Evolutionary conservation across 1,140 invertebrate genomes (phyloP).

Genomic region (Cylas formicarius): DNA sequence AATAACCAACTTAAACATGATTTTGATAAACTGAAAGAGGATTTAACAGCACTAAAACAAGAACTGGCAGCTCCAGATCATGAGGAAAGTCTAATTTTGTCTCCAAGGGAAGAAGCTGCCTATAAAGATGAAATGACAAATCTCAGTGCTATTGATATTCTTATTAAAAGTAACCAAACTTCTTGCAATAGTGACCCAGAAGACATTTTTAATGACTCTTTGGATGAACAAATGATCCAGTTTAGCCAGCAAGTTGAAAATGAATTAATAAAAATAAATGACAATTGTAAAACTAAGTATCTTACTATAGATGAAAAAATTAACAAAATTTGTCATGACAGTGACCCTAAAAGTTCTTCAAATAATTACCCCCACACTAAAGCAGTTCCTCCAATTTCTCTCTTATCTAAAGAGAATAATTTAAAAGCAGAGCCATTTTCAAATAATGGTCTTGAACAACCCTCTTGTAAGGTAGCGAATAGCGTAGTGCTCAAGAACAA

Average conservation of each 20-base stretch:
- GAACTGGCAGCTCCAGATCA: constrained; percentile 30
- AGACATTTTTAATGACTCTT: constrained; percentile 35
- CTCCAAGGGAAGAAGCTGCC: constrained; percentile 27
- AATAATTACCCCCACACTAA: no score
- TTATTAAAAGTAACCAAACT: neutral
- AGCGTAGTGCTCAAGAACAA: no score
- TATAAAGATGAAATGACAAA: constrained; percentile 13
- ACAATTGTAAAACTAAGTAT: constrained; percentile 9
- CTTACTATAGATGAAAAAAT: constrained; percentile 1
- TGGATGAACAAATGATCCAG: constrained; percentile 34
- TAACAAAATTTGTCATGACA: no score
- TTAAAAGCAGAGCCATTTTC: no score
- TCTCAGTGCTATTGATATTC: neutral
- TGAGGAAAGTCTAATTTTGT: constrained; percentile 28
- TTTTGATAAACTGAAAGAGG: constrained; percentile 35
- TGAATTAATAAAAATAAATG: constrained; percentile 11
- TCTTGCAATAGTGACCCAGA: constrained; percentile 11
- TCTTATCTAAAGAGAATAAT: no score
- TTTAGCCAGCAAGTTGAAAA: constrained; percentile 34
- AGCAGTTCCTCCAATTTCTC: no score
- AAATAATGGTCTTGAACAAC: no score
- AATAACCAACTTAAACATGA: constrained; percentile 25
- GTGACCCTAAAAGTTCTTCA: no score
- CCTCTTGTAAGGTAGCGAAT: no score
- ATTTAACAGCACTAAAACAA: constrained; percentile 32